Evolutionary conservation across 2,113 vertebrate genomes (phyloP).

Genomic region (Saimiri boliviensis): DNA sequence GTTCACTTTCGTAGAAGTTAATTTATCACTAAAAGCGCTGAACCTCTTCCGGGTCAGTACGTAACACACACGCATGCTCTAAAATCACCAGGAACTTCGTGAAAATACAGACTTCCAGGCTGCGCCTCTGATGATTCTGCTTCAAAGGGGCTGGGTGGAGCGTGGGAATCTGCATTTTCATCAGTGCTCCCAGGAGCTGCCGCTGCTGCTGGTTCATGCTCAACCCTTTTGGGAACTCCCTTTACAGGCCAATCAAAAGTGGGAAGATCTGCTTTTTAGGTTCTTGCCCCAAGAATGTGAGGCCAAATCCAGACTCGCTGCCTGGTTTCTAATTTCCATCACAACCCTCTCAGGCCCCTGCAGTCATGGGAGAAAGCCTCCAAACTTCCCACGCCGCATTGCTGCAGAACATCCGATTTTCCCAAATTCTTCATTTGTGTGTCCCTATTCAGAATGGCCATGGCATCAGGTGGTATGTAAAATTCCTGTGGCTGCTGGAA

Average conservation of each 20-base stretch:
- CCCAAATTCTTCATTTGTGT: neutral
- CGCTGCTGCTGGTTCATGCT: accelerated
- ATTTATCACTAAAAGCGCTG: neutral
- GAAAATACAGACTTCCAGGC: neutral
- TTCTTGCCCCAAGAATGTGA: neutral
- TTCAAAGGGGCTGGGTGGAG: neutral
- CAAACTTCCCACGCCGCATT: accelerated
- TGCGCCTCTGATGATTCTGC: neutral
- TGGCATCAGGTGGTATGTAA: accelerated
- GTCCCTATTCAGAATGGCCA: neutral
- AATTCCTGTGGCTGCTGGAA: neutral
- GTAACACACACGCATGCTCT: accelerated
- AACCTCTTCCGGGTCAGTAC: neutral
- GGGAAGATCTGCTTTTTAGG: neutral
- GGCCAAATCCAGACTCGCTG: neutral
- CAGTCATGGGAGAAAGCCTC: accelerated
- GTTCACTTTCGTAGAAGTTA: neutral
- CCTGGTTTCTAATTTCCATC: neutral
- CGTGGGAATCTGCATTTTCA: too few species aligned
- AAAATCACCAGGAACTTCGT: neutral
- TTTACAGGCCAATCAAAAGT: neutral
- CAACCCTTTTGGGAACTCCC: too few species aligned
- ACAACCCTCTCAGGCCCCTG: neutral
- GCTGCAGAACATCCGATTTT: neutral
- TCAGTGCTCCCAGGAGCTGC: neutral